Percentiles rank a stretch among this genome's conserved stretches.
These are phyloP conservation scores for Mycteria americana DNA, from an alignment of 2,797 vertebrate species.

Conservation along the genomic window DNA sequence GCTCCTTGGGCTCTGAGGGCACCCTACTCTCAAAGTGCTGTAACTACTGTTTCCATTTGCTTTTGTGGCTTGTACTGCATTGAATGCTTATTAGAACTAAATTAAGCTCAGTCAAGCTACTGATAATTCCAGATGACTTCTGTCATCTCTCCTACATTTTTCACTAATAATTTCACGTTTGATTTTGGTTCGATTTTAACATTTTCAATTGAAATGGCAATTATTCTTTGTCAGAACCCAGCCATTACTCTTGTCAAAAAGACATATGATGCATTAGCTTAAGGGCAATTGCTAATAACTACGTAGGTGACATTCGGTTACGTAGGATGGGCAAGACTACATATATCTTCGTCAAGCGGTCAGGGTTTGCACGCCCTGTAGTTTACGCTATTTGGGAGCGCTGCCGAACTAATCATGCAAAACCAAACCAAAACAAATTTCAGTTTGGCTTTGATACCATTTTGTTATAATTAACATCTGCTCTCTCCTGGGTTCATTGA, in stretches of 20 bases:
- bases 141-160: neutral
- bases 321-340: neutral
- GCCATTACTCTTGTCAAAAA: slow-evolving; percentile 51
- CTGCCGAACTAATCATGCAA: slow-evolving; percentile 29
- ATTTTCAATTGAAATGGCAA: slow-evolving; percentile 30
- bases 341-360: slow-evolving; percentile 43
- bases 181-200: slow-evolving; percentile 47
- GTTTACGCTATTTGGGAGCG: neutral
- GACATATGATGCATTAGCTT: slow-evolving; percentile 39
- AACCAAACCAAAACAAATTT: slow-evolving; percentile 15
- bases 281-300: slow-evolving; percentile 38
- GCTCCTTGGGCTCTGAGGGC: neutral
- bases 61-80: neutral
- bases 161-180: slow-evolving; percentile 10
- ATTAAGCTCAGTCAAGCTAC: neutral
- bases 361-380: neutral
- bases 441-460: slow-evolving; percentile 28
- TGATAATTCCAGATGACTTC: neutral
- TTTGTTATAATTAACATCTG: slow-evolving; percentile 63
- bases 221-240: slow-evolving; percentile 37
- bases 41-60: neutral
- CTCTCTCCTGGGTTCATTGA: slow-evolving; percentile 10
- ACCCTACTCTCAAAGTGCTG: neutral
- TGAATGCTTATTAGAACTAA: neutral
- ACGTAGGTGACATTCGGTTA: neutral